Base-by-base conservation (phyloP, 1,140 invertebrate genomes). In the Eufriesea mexicana region DNA sequence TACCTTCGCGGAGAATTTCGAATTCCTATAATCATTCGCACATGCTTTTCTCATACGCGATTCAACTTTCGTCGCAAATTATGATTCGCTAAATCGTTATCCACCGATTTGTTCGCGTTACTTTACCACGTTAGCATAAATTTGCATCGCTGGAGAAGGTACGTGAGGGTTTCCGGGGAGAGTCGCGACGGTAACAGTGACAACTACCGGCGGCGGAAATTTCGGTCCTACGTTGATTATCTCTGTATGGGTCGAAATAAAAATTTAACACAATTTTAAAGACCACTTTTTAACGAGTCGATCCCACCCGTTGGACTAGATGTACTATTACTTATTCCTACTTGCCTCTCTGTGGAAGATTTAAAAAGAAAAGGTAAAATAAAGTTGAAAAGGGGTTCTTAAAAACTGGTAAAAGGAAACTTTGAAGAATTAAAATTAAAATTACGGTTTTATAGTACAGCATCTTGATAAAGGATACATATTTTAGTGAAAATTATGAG, bases 71-170 rank as follows among this genome's bases (percentile, higher is more conserved):
- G 75, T 83, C 84, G 66, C 51, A 64, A 86, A 86, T 83, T 85
- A 79, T 49, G 76, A 54, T 55, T 82, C 64, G 61, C 80, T 86
- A 86, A 87, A 87, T 87, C 75, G 84, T 83, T 81, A 71, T 64
- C 71, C 78, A 67, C 55, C 59, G 23, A 54, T 79, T 49, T 45
- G 23, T 45, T 84, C 61, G 80, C 81, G 73, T 86, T 80, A 78
- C 71, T 87, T 86, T 84, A 86, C 80, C 64, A 14, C 42, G 61
- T 87, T 87, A 87, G 86, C 86, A 87, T 87, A 87, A 87, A 87
- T 87, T 87, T 87, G 80, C 86, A 87, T 86, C 67, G 71, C 45
- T 57, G 71, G 55, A 79, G 54, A 75, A 83, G 73, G 59, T 75
- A 49, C 64, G 80, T 54, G 71, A 57, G 45, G 64, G 61, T 76